Evolutionary conservation across 1,140 invertebrate genomes (phyloP).

Genomic region (Brachionus manjavacas): DNA sequence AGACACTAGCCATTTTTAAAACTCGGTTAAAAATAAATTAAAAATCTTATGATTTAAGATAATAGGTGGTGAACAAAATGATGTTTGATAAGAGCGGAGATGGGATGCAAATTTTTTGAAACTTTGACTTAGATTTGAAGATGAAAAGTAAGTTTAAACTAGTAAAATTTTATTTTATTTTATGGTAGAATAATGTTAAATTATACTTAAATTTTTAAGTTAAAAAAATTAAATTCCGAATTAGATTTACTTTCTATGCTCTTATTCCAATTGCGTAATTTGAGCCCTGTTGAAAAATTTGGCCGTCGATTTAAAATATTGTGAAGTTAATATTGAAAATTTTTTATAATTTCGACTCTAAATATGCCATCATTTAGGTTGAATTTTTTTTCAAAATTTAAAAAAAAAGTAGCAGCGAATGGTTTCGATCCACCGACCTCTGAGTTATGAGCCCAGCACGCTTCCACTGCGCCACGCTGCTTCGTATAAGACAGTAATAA

Average conservation of each 20-base stretch:
- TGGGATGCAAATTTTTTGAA: background rate
- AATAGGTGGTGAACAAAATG: background rate
- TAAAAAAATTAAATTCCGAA: background rate
- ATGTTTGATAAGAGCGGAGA: background rate
- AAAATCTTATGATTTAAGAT: slow-evolving; percentile 10
- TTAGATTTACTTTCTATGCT: background rate
- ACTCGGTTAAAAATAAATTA: background rate
- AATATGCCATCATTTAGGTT: too few species aligned
- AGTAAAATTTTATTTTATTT: background rate
- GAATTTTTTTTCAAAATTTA: background rate
- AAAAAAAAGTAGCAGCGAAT: slow-evolving; percentile 71
- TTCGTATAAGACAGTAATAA: slow-evolving; percentile 49
- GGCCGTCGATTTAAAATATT: background rate
- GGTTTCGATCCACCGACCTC: slow-evolving; percentile 92
- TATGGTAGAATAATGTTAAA: background rate
- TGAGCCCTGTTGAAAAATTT: background rate
- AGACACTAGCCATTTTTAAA: slow-evolving; percentile 38
- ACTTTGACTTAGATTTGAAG: background rate
- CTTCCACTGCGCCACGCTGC: slow-evolving; percentile 95
- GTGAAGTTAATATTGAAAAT: slow-evolving; percentile 5
- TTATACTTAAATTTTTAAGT: background rate
- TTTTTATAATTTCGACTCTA: background rate
- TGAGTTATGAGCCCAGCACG: slow-evolving; percentile 96
- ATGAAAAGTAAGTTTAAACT: background rate
- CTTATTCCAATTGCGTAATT: background rate